Percentiles rank a stretch among this genome's conserved stretches.
Conservation (phyloP, 2,888 invertebrate genomes). For the Ametastegia equiseti region DNA sequence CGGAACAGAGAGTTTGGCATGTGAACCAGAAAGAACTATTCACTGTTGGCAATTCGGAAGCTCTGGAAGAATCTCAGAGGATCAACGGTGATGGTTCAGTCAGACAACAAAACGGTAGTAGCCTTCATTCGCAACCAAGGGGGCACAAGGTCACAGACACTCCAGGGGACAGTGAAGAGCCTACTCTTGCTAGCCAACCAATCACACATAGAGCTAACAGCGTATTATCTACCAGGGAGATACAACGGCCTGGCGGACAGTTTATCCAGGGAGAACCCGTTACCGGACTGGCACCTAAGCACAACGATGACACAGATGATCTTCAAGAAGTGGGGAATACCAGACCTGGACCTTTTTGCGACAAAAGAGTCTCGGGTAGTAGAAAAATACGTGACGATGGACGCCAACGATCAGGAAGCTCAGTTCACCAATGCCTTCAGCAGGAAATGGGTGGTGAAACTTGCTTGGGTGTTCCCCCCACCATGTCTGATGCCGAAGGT, state of each 20-base stretch:
- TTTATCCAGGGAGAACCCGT: background rate
- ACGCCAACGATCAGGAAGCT: conserved; percentile 41
- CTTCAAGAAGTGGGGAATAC: conserved; percentile 29
- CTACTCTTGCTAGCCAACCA: background rate
- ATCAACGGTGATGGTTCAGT: conserved; percentile 38
- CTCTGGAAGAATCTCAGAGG: background rate
- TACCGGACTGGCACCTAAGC: conserved; percentile 35
- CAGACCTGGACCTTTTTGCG: conserved; percentile 31
- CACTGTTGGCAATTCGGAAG: conserved; percentile 25
- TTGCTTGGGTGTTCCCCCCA: conserved; percentile 65
- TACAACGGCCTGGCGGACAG: conserved; percentile 47
- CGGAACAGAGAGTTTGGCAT: conserved; percentile 36
- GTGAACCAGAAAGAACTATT: conserved; percentile 45
- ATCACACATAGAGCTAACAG: background rate
- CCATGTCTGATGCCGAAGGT: conserved; percentile 60
- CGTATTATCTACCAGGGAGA: conserved; percentile 16
- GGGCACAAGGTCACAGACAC: background rate
- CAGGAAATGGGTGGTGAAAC: conserved; percentile 54
- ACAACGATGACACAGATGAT: background rate
- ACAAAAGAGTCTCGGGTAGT: conserved; percentile 18
- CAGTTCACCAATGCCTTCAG: conserved; percentile 60
- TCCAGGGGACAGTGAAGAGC: background rate
- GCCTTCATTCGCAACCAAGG: conserved; percentile 31
- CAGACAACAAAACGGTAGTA: conserved; percentile 37
- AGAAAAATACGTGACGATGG: conserved; percentile 8